Percentiles rank a stretch among this genome's conserved stretches.
Evolutionary conservation across 2,888 invertebrate genomes (phyloP).

Genomic region (Ichneumoninae sp.): DNA sequence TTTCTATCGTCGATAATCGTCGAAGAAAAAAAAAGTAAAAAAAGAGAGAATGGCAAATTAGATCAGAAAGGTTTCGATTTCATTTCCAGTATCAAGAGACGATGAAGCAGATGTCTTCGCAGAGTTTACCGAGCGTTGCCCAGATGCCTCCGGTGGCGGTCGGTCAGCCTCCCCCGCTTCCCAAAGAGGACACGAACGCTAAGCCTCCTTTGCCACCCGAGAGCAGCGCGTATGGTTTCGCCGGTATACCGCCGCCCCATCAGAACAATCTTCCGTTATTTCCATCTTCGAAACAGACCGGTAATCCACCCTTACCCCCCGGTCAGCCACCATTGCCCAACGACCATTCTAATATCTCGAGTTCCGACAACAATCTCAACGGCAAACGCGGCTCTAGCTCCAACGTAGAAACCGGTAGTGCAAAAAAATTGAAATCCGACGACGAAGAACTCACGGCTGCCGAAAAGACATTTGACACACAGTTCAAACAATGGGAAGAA

Average conservation of each 20-base stretch:
- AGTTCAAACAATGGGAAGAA: conserved; percentile 96
- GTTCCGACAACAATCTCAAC: conserved; percentile 67
- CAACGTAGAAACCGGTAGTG: conserved; percentile 77
- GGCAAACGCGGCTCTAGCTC: conserved; percentile 77
- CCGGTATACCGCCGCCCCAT: conserved; percentile 78
- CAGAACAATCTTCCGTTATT: conserved; percentile 81
- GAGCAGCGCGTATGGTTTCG: conserved; percentile 80
- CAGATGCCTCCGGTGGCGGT: conserved; percentile 76
- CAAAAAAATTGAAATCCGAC: conserved; percentile 80
- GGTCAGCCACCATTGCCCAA: conserved; percentile 80
- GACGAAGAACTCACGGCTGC: conserved; percentile 86
- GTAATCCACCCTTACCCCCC: conserved; percentile 80
- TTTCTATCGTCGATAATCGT: background rate
- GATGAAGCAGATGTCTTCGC: conserved; percentile 81
- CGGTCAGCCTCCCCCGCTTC: conserved; percentile 79
- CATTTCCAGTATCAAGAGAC: conserved; percentile 86
- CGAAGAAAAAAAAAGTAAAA: conserved; percentile 11
- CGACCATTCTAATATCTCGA: conserved; percentile 69
- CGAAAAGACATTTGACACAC: conserved; percentile 94
- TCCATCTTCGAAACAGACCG: conserved; percentile 73
- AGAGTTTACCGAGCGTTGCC: conserved; percentile 75
- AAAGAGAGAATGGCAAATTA: conserved; percentile 21
- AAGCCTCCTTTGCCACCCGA: conserved; percentile 85
- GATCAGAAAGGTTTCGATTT: conserved; percentile 54
- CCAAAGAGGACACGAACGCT: conserved; percentile 80